Evolutionary conservation across 2,888 invertebrate species (phyloP).

Genomic region (Drosophila leonis): DNA sequence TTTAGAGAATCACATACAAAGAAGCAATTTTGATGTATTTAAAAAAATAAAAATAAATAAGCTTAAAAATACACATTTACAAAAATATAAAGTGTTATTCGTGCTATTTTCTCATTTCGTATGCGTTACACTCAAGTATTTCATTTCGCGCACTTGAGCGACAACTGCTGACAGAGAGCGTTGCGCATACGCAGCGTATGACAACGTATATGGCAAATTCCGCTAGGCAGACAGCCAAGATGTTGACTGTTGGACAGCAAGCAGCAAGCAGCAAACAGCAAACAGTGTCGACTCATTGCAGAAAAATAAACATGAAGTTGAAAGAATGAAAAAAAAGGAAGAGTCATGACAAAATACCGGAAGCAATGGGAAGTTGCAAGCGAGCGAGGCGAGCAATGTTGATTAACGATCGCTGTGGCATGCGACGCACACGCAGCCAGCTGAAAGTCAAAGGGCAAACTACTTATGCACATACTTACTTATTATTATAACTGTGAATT

Average conservation of each 20-base stretch:
- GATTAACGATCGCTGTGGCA: constrained; percentile 62
- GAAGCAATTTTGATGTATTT: too few relatives aligned
- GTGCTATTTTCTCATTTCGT: not conserved
- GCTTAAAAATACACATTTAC: too few relatives aligned
- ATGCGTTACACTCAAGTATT: constrained; percentile 21
- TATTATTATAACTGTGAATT: constrained; percentile 52
- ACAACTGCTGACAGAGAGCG: constrained; percentile 48
- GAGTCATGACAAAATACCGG: constrained; percentile 58
- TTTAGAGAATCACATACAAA: too few relatives aligned
- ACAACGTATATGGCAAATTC: constrained; percentile 50
- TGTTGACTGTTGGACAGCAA: not conserved
- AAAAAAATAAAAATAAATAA: too few relatives aligned
- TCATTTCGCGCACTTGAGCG: constrained; percentile 37
- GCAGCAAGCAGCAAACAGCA: not conserved
- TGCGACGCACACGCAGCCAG: constrained; percentile 26
- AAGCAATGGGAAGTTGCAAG: constrained; percentile 30
- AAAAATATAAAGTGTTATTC: not conserved
- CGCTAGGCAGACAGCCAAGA: constrained; percentile 20
- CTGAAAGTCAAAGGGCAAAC: constrained; percentile 44
- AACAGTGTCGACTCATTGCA: constrained; percentile 55
- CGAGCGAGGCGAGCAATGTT: constrained; percentile 39
- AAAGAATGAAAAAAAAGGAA: not conserved
- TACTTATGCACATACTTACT: constrained; percentile 32
- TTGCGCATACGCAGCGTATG: constrained; percentile 61
- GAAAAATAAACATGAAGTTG: constrained; percentile 16